Base-by-base conservation (phyloP, 2,888 invertebrate species). In the Eupelmus urozonus region DNA sequence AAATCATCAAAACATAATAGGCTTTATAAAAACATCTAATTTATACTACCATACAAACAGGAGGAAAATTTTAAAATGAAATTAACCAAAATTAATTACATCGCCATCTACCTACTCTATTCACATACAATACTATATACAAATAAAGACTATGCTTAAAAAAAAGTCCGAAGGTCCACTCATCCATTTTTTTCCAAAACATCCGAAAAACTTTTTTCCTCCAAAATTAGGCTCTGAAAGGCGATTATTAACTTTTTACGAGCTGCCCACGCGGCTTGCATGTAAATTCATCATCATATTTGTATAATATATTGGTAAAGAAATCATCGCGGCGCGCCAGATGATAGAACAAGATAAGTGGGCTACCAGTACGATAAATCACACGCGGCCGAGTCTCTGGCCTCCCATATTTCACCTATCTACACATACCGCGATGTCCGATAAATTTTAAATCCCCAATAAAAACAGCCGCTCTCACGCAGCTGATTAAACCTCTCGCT, bases 301-400 rank as follows among this genome's bases (percentile, higher is more conserved):
- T 40, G 59, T 59, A 18, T 45, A 45, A 55, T 3, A 20, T 18
- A 29, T 49, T 29, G 27, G 27, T 57, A 11, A 25, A 59, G 42
- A 45, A 59, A 70, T 57, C 45, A 27, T 9, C 40, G 13, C 9
- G n/a, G 4, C 23, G 16, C 7, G 20, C 42, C 16, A 40, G 53
- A 3, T 13, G 69, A 45, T 57, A 11, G 23, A 51, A 60, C 51
- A 45, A 51, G 59, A 73, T 55, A 65, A 73, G 25, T 34, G 25
- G 42, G 34, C 49, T 55, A 55, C 4, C 11, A 16, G 23, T 23
- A 18, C 63, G n/a, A 73, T 73, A 42, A 73, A 73, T 73, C 62
- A 65, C 45, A n/a, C n/a, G n/a, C 1, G 51, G 23, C 4, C 23
- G 53, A 49, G 18, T 70, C 40, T 23, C 29, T 34, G 55, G 66